These are phyloP conservation scores for Lasioglossum figueresi DNA, from an alignment of 2,888 invertebrate species.

Conservation along the genomic window DNA sequence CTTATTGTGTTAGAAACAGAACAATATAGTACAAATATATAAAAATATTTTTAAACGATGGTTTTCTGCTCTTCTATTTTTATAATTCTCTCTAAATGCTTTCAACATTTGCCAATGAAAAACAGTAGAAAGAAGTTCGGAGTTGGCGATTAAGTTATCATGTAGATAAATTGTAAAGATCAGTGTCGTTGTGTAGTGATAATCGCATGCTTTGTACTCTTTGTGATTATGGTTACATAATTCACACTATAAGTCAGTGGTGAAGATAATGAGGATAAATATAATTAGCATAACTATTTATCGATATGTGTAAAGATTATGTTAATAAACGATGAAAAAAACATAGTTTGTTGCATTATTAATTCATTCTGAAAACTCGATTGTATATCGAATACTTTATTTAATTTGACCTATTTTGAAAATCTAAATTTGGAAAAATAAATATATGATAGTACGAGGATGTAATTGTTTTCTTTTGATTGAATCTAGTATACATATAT, in stretches of 20 bases:
- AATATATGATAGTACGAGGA: neutral
- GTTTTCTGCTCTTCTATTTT: slow-evolving; percentile 33
- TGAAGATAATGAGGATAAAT: neutral
- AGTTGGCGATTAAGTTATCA: neutral
- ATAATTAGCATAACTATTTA: slow-evolving; percentile 8
- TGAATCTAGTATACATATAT: neutral
- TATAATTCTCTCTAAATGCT: slow-evolving; percentile 12
- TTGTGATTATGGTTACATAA: neutral
- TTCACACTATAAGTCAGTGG: slow-evolving; percentile 7
- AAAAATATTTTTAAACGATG: neutral
- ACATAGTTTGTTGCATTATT: neutral
- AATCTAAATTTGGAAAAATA: neutral
- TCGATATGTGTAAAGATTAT: neutral
- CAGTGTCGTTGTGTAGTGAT: slow-evolving; percentile 18
- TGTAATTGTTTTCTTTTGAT: neutral
- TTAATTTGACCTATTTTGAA: neutral
- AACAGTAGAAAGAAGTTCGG: neutral
- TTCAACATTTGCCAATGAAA: slow-evolving; percentile 19
- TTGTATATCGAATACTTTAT: neutral
- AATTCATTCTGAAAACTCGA: neutral
- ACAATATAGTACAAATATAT: slow-evolving; percentile 35
- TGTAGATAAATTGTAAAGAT: slow-evolving; percentile 3
- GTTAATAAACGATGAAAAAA: neutral
- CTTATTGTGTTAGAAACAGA: slow-evolving; percentile 5
- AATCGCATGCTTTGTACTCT: neutral